Percentiles rank a stretch among this genome's conserved stretches.
Evolutionary conservation across 2,888 invertebrate species (phyloP).

Genomic region (Drosophila flavopinicola): DNA sequence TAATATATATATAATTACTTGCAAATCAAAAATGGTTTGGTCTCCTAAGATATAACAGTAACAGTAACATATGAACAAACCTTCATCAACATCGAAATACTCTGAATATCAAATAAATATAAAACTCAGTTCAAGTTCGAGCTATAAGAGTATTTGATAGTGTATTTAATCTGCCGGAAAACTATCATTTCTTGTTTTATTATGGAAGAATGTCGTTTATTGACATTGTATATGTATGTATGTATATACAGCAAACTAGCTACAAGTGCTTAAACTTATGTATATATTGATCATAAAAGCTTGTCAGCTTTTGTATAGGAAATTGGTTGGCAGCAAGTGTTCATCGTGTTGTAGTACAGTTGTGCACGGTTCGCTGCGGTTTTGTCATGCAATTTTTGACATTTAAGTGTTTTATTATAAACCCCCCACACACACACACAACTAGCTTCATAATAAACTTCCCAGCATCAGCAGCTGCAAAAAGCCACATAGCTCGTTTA

Average conservation of each 20-base stretch:
- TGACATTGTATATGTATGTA: conserved; percentile 21
- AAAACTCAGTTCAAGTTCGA: no score
- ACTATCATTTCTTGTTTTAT: neutral
- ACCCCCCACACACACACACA: conserved; percentile 22
- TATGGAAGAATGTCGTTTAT: conserved; percentile 52
- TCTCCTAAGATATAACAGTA: no score
- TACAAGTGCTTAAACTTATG: neutral
- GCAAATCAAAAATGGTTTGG: no score
- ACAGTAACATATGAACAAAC: no score
- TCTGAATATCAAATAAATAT: no score
- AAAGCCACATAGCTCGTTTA: conserved; percentile 70
- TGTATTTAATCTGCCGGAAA: neutral
- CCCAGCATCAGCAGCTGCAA: conserved; percentile 57
- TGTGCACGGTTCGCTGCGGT: conserved; percentile 33
- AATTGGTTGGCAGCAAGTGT: conserved; percentile 14
- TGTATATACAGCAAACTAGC: no score
- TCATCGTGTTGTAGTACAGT: conserved; percentile 63
- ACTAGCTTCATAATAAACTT: conserved; percentile 36
- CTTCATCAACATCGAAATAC: no score
- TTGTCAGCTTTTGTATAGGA: conserved; percentile 17
- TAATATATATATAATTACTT: no score
- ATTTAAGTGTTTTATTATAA: conserved; percentile 59
- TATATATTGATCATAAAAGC: conserved; percentile 15
- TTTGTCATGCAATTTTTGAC: conserved; percentile 50
- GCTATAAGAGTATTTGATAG: neutral